Evolutionary conservation across 1,140 invertebrate genomes (phyloP), one percentile per base, ranked within the genome.

Genomic region (Bombus sibiricus): DNA sequence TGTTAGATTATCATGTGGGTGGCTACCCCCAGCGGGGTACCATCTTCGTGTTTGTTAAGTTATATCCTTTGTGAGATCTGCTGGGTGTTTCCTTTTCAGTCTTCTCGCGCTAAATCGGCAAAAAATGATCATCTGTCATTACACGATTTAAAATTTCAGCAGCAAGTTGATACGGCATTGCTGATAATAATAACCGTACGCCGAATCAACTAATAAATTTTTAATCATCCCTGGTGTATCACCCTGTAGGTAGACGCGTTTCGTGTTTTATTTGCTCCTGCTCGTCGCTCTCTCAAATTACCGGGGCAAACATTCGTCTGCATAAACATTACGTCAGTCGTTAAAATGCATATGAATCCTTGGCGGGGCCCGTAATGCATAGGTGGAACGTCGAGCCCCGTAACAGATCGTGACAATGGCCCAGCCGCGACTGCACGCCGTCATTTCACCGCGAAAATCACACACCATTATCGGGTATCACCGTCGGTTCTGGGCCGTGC

Each of bases 281-380:
- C 28, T 25, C 15, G 53, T 87, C 43, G 39, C 76, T 64, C 86
- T 74, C 83, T 68, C 53, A 71, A 88, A 89, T 89, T 86, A 86
- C 75, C 74, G 47, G 9, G 72, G 72, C 68, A 83, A 81, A 88
- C 62, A 81, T 87, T 87, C 81, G 62, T 87, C 69, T 75, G 77
- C 66, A 81, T 78, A 89, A 89, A 90, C 77, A 81, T 78, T 78
- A 78, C 75, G 41, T 22, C 66, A 73, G 57, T 87, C 66, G 85
- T 89, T 90, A 87, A 89, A 90, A 90, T 89, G 88, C 73, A 89
- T 86, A 79, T 57, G 88, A 89, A 89, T 86, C n/a, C 81, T 43
- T 62, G 10, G 8, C 69, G 66, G 68, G 41, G 39, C 47, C 53
- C n/a, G 81, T 81, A 86, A 89, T 89, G 41, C 66, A 25, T 62